Evolutionary conservation across 35 echinoderm and acorn worm genomes (phyloP), one percentile per base, ranked within the genome.

Genomic region (Nesometra sesokonis): DNA sequence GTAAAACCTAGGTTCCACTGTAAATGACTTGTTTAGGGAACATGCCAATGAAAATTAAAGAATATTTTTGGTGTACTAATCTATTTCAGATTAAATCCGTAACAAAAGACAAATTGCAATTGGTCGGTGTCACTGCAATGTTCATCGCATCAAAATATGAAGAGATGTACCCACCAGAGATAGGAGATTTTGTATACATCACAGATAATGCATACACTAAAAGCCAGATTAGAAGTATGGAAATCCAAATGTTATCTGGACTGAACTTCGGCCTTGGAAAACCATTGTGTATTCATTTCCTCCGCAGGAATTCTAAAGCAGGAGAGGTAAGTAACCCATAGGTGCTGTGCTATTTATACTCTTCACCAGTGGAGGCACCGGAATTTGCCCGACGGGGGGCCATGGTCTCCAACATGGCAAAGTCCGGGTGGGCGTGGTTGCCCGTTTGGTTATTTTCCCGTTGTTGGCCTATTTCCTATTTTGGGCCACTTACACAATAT

Each of bases 131-230:
- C 1, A 99, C 96, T 0, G 80, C 93, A 4, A 99, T 99, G 96
- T 92, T 99, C 52, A 90, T 99, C 82, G 96, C 96, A 78, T 89
- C 90, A 79, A 99, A 97, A 46, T 99, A 94, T 57, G 96, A 99
- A 77, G 96, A 99, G 79, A 99, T 99, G 96, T 99, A 99, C 88
- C 92, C 96, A 23, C 96, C 96, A 82, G 96, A 94, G 82, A 99
- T 99, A 80, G 89, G 89, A 23, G 96, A 99, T 84, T 99, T 99
- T 92, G 96, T 99, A 0, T 99, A 99, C 90, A 99, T 99, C 85
- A 99, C 96, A 8, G 96, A 99, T 80, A 94, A 94, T 36, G 96
- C 96, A 32, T 99, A 99, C 93, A 99, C 87, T 29, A 91, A 94
- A 34, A 81, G 76, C 17, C 96, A 99, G 80, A 99, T 99, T 33